phyloP scores from a whole-genome alignment of 2,888 invertebrate species.

The Lypha dubia region DNA sequence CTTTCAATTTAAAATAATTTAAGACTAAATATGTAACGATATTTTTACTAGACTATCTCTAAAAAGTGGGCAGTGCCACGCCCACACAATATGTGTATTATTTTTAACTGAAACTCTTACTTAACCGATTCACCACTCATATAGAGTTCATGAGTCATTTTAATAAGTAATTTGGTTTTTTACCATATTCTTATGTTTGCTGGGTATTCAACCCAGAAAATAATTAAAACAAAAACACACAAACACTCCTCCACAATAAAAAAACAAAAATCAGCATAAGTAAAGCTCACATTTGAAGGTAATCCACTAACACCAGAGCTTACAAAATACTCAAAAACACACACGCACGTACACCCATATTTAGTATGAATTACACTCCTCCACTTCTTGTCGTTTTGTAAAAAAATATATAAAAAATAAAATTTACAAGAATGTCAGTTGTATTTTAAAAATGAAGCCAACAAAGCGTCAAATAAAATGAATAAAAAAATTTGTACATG shows the following conservation, averaged over 20 bases:
- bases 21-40: too few relatives aligned
- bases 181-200: not conserved
- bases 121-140: too few relatives aligned
- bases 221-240: slow-evolving; percentile 19
- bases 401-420: slow-evolving; percentile 21
- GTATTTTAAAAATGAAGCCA: slow-evolving; percentile 66
- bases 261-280: slow-evolving; percentile 12
- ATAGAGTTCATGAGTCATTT: too few relatives aligned
- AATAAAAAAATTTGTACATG: slow-evolving; percentile 40
- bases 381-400: slow-evolving; percentile 14
- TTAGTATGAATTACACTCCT: slow-evolving; percentile 17
- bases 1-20: too few relatives aligned
- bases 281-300: slow-evolving; percentile 26
- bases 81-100: too few relatives aligned
- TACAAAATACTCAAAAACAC: not conserved
- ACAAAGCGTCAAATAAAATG: slow-evolving; percentile 69
- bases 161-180: too few relatives aligned
- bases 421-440: slow-evolving; percentile 64
- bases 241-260: not conserved
- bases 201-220: not conserved
- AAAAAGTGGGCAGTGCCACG: too few relatives aligned
- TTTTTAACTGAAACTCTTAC: too few relatives aligned
- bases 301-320: slow-evolving; percentile 15
- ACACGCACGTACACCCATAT: slow-evolving; percentile 6
- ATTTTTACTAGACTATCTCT: too few relatives aligned